These are phyloP conservation scores for Hanleya hanleyi DNA, from an alignment of 2,888 invertebrate species.

Conservation along the genomic window DNA sequence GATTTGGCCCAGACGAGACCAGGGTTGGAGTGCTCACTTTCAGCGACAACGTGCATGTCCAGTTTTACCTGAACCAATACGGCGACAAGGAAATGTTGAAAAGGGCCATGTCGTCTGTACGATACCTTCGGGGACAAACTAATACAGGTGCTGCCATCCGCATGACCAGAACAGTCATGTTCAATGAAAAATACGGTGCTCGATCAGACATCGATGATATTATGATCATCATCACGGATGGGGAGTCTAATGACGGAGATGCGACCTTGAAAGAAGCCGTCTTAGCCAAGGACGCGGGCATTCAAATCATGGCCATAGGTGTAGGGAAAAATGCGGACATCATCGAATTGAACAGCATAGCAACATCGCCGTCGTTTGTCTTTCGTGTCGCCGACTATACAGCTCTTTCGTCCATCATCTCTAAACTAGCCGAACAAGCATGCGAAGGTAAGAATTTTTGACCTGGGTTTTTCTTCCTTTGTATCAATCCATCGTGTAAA, in stretches of 20 bases:
- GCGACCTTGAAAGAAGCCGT: conserved; percentile 27
- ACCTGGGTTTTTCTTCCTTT: too few species aligned
- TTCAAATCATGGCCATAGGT: conserved; percentile 42
- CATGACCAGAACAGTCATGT: conserved; percentile 24
- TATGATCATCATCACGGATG: conserved; percentile 42
- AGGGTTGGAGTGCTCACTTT: conserved; percentile 35
- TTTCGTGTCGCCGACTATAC: background rate
- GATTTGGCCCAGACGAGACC: conserved; percentile 13
- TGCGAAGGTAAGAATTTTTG: background rate
- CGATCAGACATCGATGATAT: conserved; percentile 31
- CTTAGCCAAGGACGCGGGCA: conserved; percentile 19
- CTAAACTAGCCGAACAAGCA: background rate
- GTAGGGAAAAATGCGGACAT: conserved; percentile 32
- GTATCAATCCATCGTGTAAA: background rate
- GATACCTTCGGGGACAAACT: conserved; percentile 36
- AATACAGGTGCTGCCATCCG: conserved; percentile 41
- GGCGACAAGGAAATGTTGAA: background rate
- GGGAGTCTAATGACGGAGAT: conserved; percentile 34
- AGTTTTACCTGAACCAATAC: conserved; percentile 3
- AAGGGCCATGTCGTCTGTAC: background rate
- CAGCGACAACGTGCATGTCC: conserved; percentile 13
- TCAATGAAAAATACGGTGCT: conserved; percentile 19
- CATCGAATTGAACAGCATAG: conserved; percentile 35
- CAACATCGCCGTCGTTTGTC: conserved; percentile 22
- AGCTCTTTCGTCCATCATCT: background rate